Conservation (phyloP, 1,140 invertebrate species). For the Charaxes varanes region DNA sequence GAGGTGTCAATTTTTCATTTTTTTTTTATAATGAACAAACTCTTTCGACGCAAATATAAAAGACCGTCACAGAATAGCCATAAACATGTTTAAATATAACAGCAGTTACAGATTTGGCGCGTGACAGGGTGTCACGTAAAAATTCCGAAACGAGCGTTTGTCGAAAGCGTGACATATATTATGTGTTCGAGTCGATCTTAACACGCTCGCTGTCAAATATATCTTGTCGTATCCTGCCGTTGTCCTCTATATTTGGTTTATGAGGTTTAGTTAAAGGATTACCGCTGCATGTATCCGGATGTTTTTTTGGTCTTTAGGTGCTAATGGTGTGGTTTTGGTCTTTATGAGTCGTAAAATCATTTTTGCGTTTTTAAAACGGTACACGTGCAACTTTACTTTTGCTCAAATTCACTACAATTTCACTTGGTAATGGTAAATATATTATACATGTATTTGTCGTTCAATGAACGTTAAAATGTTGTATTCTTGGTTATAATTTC, state of each 20-base stretch:
- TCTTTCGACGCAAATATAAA: background rate
- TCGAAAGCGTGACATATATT: constrained; percentile 17
- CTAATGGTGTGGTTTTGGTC: no score
- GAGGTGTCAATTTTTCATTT: no score
- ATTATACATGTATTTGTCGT: no score
- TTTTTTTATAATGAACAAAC: background rate
- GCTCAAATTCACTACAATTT: no score
- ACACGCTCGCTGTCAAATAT: constrained; percentile 7
- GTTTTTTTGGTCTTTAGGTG: no score
- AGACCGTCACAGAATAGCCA: background rate
- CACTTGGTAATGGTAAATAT: no score
- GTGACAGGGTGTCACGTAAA: constrained; percentile 14
- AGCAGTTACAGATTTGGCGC: constrained; percentile 18
- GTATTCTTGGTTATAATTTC: no score
- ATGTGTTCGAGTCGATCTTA: constrained; percentile 12
- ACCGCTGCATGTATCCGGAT: no score
- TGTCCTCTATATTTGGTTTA: constrained; percentile 15
- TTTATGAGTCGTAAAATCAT: no score
- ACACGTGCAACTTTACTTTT: no score
- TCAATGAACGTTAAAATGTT: no score
- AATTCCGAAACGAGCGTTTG: constrained; percentile 8
- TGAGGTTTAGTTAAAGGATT: constrained; percentile 1
- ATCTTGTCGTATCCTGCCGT: constrained; percentile 1
- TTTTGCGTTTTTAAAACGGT: no score
- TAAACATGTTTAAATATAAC: constrained; percentile 15